Percentiles rank a stretch among this genome's conserved stretches.
These are phyloP conservation scores for Tangara arthus DNA, from an alignment of 2,797 vertebrate species.

Conservation along the genomic window DNA sequence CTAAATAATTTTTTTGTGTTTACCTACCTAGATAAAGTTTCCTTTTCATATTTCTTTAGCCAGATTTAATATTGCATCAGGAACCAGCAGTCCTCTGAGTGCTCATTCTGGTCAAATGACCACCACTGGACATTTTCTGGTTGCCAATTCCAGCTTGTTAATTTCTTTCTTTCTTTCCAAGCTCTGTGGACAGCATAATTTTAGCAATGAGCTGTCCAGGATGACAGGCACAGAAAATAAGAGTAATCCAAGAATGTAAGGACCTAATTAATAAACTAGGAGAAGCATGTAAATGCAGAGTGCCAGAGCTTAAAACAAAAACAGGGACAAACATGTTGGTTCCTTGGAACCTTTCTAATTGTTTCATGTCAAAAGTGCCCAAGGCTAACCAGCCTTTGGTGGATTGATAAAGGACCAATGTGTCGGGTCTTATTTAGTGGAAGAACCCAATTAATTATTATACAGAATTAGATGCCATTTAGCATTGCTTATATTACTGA, in stretches of 20 bases:
- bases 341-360: constrained; percentile 8
- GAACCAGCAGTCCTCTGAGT: background rate
- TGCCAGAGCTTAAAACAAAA: constrained; percentile 1
- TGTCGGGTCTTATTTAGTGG: constrained; percentile 49
- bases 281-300: background rate
- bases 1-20: background rate
- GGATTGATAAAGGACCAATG: constrained; percentile 44
- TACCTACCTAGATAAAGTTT: background rate
- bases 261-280: background rate
- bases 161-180: background rate
- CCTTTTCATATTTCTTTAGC: background rate
- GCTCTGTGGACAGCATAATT: background rate
- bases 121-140: background rate
- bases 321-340: background rate
- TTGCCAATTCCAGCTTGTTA: background rate
- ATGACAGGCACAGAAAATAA: background rate
- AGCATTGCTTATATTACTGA: constrained; percentile 66
- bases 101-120: background rate
- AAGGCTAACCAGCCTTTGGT: constrained; percentile 42
- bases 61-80: background rate
- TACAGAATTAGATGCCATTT: constrained; percentile 64
- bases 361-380: background rate
- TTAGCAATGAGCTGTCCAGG: background rate
- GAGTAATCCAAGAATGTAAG: background rate
- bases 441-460: constrained; percentile 66